Evolutionary conservation across 2,797 vertebrate species (phyloP), one percentile per base, ranked within the genome.

Genomic region (Anisognathus igniventris): DNA sequence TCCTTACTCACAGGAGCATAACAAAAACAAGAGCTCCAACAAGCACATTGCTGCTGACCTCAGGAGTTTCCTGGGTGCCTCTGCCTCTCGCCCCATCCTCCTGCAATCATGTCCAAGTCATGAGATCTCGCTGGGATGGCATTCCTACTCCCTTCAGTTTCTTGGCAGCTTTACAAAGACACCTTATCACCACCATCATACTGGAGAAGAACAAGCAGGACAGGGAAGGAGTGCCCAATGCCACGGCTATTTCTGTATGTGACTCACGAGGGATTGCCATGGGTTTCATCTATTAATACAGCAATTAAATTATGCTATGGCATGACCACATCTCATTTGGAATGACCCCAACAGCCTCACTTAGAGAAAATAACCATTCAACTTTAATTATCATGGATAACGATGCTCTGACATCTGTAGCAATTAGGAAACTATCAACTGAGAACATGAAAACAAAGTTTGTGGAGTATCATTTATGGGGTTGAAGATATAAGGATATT

Each of bases 71-170:
- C 60, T 2, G 2, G 11, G 11, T 58, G 53, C 7, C 18, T 85
- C 67, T 51, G 47, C 28, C 35, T 76, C 44, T 62, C 30, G 12
- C 31, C 35, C 14, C 35, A 37, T 20, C 23, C 53, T 65, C n/a
- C 48, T 42, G 64, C 57, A 79, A 60, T 50, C 72, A 93, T 83
- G 53, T 73, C 68, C 0, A 0, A 62, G 93, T 97, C 97, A 97
- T 78, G 74, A 86, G 96, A 80, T 80, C 58, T 82, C 47, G 2
- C 74, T 71, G 51, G 42, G 14, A 70, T 83, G 71, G 54, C 51
- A 51, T 76, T 86, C 39, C 57, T 72, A 35, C 7, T 54, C 35
- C 60, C 16, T 62, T 71, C 62, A 39, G 71, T 44, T 81, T 70
- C 50, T 48, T 71, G 50, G 81, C 72, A 67, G 58, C 53, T 81